These are phyloP conservation scores for Labeo calbasu DNA, from an alignment of 2,797 vertebrate genomes.

Conservation along the genomic window DNA sequence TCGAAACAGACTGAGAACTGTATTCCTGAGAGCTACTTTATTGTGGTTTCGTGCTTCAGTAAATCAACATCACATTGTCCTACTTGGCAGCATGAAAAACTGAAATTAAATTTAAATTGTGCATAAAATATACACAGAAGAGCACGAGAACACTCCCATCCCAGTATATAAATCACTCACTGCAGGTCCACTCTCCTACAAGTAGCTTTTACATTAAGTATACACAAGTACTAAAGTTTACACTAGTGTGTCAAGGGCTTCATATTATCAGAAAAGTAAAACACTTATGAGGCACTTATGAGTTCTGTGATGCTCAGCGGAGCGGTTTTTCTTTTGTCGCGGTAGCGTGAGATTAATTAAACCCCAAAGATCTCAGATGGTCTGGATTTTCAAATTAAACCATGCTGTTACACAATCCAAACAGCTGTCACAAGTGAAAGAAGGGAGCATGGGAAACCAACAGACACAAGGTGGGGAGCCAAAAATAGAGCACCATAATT, in stretches of 20 bases:
- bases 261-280: not conserved
- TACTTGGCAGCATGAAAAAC: not conserved
- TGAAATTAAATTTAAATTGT: not conserved
- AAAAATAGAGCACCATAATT: constrained; percentile 71
- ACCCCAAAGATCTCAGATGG: constrained; percentile 70
- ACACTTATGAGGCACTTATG: constrained; percentile 14
- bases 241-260: not conserved
- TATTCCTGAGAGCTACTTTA: not conserved
- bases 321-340: constrained; percentile 52
- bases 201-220: not conserved
- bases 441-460: constrained; percentile 57
- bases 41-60: not conserved
- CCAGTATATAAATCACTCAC: not conserved
- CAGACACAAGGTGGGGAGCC: constrained; percentile 63
- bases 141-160: not conserved
- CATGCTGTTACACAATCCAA: constrained; percentile 62
- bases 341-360: constrained; percentile 72
- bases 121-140: not conserved
- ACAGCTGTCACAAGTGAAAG: constrained; percentile 67
- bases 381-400: constrained; percentile 73
- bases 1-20: not conserved
- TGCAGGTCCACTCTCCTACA: not conserved
- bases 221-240: not conserved
- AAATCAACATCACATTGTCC: not conserved
- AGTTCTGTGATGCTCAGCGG: constrained; percentile 59